These are phyloP conservation scores for Heliconius congener DNA, from an alignment of 1,140 invertebrate genomes.

Conservation along the genomic window DNA sequence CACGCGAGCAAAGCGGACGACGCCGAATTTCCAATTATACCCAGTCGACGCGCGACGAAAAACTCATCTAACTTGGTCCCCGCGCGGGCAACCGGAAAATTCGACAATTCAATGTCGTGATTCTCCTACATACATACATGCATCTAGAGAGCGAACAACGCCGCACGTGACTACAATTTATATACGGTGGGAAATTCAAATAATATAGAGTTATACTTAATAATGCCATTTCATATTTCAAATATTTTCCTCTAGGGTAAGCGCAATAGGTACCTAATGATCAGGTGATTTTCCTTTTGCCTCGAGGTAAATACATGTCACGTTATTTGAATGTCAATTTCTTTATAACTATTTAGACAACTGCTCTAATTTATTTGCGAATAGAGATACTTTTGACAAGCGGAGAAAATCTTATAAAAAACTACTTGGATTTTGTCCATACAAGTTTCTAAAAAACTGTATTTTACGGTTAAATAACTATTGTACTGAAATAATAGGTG, in stretches of 20 bases:
- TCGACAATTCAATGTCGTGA: constrained; percentile 40
- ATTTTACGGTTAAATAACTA: background rate
- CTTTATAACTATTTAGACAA: too few relatives aligned
- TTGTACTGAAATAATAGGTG: background rate
- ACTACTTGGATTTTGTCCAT: too few relatives aligned
- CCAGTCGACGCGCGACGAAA: constrained; percentile 45
- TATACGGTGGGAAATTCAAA: constrained; percentile 4
- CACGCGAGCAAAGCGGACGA: constrained; percentile 20
- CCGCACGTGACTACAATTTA: constrained; percentile 31
- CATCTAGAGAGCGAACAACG: constrained; percentile 22
- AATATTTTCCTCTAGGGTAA: background rate
- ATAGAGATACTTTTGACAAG: too few relatives aligned
- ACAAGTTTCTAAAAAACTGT: too few relatives aligned
- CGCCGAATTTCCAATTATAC: constrained; percentile 53
- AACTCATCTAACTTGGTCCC: constrained; percentile 62
- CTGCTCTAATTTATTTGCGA: too few relatives aligned
- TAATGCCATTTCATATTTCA: background rate
- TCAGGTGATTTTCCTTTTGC: too few relatives aligned
- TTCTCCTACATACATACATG: constrained; percentile 1
- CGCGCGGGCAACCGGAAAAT: constrained; percentile 49
- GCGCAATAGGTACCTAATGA: too few relatives aligned
- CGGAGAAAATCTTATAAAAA: too few relatives aligned
- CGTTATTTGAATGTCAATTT: too few relatives aligned
- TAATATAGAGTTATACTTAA: background rate
- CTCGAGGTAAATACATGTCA: too few relatives aligned